Base-by-base conservation (phyloP, 2,113 vertebrate genomes). In the Apteryx mantelli region DNA sequence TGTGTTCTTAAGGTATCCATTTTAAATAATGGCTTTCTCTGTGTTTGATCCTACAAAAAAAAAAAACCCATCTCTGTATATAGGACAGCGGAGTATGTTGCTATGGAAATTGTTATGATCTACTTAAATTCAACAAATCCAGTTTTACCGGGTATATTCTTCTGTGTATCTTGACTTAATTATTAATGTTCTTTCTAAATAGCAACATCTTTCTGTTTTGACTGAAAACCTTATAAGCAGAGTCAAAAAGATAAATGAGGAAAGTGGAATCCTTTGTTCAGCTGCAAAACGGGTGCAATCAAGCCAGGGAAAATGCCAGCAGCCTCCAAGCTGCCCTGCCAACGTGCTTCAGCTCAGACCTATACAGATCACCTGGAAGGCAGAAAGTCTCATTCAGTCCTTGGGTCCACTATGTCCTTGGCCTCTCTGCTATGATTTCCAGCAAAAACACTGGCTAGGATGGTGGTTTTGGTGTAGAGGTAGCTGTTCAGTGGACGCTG, bases 61-160 rank as follows among this genome's bases (percentile, higher is more conserved):
- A 60, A 82, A 70, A 94, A 24, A 68, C 52, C 32, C 42, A 46
- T 53, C 80, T 74, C 94, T 68, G 44, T 88, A 95, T 95, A 81
- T 93, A 97, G 97, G 93, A 93, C 97, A 93, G 91, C 61, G 91
- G 48, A 85, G 55, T 40, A 25, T 81, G 97, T 97, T 97, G 93
- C 95, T 89, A 97, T 97, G 88, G 97, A 86, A 96, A 97, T 95
- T 68, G 75, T 80, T 48, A 91, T 36, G 91, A 91, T 88, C 94
- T 90, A 94, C 94, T 93, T 93, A 92, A 86, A 97, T 81, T 91
- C 91, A 89, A 88, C 82, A 95, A 78, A 93, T 75, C 73, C 85
- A 95, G 70, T 9, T 77, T 91, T 66, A 58, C 16, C 42, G 64
- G 80, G 64, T 78, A 71, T 36, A 81, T 84, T 95, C 97, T 83